Evolutionary conservation across 2,888 invertebrate genomes (phyloP), one percentile per base, ranked within the genome.

Genomic region (Synergus gifuensis): DNA sequence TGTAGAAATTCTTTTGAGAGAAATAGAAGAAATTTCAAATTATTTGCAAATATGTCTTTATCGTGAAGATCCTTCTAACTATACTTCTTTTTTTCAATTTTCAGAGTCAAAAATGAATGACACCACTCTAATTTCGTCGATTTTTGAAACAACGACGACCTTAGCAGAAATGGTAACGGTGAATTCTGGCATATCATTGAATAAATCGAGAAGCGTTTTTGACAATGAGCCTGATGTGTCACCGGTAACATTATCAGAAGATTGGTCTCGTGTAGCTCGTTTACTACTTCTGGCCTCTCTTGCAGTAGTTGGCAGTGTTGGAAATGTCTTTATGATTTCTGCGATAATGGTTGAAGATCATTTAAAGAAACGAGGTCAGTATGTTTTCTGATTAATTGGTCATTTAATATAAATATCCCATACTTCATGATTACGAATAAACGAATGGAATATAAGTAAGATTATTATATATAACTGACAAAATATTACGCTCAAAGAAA

Each of bases 301-400:
- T 83, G 94, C 95, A 0, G 94, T 95, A 1, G 91, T 95, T 73
- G 95, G 95, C 12, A 95, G 95, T 86, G 93, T 96, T 89, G 97
- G 96, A 0, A 96, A 96, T 88, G 95, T 96, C 18, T 97, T 95
- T 89, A 94, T 96, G 93, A 96, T 96, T 82, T 96, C 95, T 83
- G 94, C 96, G 8, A 94, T 96, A 80, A 95, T 96, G 93, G 95
- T 95, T 60, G 95, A 96, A 86, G 95, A 95, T 86, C 95, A 95
- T 87, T 92, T 96, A 9, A 94, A 95, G 87, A 95, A 94, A 89
- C 93, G 94, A 93, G 96, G 95, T 95, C 89, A 88, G 91, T 79
- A 44, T n/a, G 2, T 54, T 54, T 8, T n/a, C 9, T 54, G 3
- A n/a, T 8, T 54, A 7, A 54, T n/a, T n/a, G n/a, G 2, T 54